Evolutionary conservation across 2,797 vertebrate species (phyloP).

Genomic region (Tarsius wallacei): DNA sequence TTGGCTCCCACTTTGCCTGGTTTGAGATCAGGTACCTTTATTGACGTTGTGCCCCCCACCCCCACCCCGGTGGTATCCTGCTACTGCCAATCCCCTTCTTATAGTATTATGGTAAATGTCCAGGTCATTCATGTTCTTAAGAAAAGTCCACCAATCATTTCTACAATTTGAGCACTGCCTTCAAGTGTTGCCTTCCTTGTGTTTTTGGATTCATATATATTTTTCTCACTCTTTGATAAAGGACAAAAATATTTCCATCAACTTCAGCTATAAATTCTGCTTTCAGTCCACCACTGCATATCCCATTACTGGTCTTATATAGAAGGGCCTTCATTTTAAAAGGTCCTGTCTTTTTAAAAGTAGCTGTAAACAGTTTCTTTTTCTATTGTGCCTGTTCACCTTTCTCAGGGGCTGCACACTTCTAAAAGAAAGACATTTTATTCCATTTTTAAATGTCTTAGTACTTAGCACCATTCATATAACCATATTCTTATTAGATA

Average conservation of each 20-base stretch:
- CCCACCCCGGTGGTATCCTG: too few species aligned
- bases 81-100: too few species aligned
- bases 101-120: too few species aligned
- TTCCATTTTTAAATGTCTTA: not conserved
- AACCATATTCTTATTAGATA: slow-evolving; percentile 2
- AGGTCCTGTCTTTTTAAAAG: not conserved
- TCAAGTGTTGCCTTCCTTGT: not conserved
- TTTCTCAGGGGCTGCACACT: not conserved
- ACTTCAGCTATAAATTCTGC: not conserved
- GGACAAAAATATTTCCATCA: not conserved
- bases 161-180: not conserved
- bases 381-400: not conserved
- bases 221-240: not conserved
- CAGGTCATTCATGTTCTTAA: not conserved
- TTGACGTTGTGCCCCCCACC: too few species aligned
- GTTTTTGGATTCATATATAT: not conserved
- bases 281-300: not conserved
- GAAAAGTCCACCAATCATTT: not conserved
- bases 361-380: not conserved
- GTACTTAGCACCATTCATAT: not conserved
- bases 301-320: not conserved
- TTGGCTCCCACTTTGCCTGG: too few species aligned
- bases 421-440: not conserved
- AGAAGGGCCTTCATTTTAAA: not conserved
- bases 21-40: too few species aligned